Evolutionary conservation across 2,113 vertebrate species (phyloP), one percentile per base, ranked within the genome.

Genomic region (Macquaria australasica): DNA sequence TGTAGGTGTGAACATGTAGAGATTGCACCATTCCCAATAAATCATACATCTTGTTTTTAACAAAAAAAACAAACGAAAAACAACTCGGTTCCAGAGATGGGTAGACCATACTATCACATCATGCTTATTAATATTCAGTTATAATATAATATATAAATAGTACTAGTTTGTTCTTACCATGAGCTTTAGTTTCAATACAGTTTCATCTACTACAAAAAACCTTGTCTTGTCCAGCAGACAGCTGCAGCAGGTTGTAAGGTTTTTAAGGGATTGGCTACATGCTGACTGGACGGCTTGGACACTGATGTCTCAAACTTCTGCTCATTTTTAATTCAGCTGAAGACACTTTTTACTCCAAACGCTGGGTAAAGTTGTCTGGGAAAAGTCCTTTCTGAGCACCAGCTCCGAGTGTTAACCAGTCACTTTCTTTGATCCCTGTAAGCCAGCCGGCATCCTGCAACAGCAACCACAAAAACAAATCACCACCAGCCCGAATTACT

Each of bases 391-490:
- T 97, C 8, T 95, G 96, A 64, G 96, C 93, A 15, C 86, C 92
- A 73, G 95, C 90, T 80, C 95, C 97, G 48, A 95, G 94, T 50
- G 97, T 95, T 67, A 96, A 93, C 98, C 98, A 99, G 21, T 99
- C 97, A 0, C 83, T 95, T 88, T 99, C 97, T 89, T 96, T 97
- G 84, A 98, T 91, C 25, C 98, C 98, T 14, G 97, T 97, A 78
- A 99, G 95, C 98, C 98, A 99, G 62, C 98, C 98, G 11, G 98
- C 98, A 73, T 99, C 98, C 98, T 99, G 94, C 58, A 81, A 63
- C 11, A 25, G 28, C 31, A 62, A 58, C 5, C 9, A 75, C 12
- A 79, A 37, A 76, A 25, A 9, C 39, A 16, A 6, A 39, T 28
- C 9, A 69, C 48, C 6, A 2, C 31, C 43, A 58, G n/a, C 3